phyloP scores from a whole-genome alignment of 53 echinoderm and acorn worm species.

The Hippasteria phrygiana region DNA sequence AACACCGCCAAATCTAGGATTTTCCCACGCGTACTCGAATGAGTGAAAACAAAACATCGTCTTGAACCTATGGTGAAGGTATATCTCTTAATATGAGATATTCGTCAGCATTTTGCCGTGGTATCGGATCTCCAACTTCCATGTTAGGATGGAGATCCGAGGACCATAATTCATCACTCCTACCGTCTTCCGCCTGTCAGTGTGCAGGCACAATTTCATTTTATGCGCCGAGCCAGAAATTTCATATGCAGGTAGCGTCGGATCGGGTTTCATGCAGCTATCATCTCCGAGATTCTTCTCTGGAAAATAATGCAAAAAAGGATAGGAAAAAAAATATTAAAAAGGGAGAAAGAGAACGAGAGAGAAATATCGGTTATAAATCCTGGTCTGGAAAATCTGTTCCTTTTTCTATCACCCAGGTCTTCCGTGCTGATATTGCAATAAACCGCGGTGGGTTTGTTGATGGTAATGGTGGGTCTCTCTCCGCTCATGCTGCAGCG shows the following conservation, averaged over 20 bases:
- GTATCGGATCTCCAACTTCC: conserved; percentile 40
- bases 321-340: conserved; percentile 3
- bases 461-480: conserved; percentile 25
- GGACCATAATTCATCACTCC: conserved; percentile 58
- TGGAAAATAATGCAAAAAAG: conserved; percentile 59
- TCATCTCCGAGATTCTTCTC: conserved; percentile 45
- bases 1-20: background rate
- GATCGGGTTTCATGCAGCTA: conserved; percentile 45
- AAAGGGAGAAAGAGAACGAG: conserved; percentile 12
- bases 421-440: conserved; percentile 49
- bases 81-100: background rate
- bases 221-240: conserved; percentile 59
- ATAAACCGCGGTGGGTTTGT: conserved; percentile 48
- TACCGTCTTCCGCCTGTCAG: conserved; percentile 49
- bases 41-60: background rate
- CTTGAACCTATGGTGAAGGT: background rate
- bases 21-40: background rate
- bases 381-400: conserved; percentile 45
- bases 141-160: conserved; percentile 22
- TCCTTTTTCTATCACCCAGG: conserved; percentile 41
- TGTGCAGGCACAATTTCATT: conserved; percentile 63
- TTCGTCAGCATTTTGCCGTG: conserved; percentile 35
- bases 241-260: conserved; percentile 65
- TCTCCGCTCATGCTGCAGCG: background rate
- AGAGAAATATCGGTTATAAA: conserved; percentile 60